phyloP scores from a whole-genome alignment of 2,888 invertebrate species.

The Zygogramma bicolorata region DNA sequence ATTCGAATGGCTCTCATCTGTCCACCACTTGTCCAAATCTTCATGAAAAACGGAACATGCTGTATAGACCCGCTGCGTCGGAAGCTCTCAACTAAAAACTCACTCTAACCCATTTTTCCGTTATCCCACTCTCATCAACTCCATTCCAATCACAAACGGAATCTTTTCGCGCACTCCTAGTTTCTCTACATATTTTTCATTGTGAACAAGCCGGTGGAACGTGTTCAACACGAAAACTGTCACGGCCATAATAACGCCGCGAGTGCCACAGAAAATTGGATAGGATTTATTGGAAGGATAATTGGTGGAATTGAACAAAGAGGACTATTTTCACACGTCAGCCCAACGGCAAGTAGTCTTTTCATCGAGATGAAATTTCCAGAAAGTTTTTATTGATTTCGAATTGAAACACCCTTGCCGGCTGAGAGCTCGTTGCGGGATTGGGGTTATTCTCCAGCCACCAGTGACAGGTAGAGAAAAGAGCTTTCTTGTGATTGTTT shows the following conservation, averaged over 20 bases:
- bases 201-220: background rate
- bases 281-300: slow-evolving; percentile 21
- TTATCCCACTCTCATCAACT: background rate
- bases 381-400: background rate
- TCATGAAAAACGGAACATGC: too few relatives aligned
- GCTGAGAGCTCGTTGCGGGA: background rate
- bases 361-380: slow-evolving; percentile 9
- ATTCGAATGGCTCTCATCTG: too few relatives aligned
- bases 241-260: background rate
- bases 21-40: too few relatives aligned
- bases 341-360: slow-evolving; percentile 9
- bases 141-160: background rate
- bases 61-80: too few relatives aligned
- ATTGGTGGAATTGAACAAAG: slow-evolving; percentile 18
- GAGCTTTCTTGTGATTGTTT: background rate
- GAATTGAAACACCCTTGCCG: background rate
- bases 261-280: slow-evolving; percentile 6
- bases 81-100: too few relatives aligned
- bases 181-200: slow-evolving; percentile 3
- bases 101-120: too few relatives aligned
- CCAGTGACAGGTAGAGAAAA: background rate
- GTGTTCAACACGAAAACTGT: background rate
- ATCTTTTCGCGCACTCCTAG: background rate
- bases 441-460: background rate
- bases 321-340: slow-evolving; percentile 23